Evolutionary conservation across 2,797 vertebrate species (phyloP).

Genomic region (Myripristis murdjan): DNA sequence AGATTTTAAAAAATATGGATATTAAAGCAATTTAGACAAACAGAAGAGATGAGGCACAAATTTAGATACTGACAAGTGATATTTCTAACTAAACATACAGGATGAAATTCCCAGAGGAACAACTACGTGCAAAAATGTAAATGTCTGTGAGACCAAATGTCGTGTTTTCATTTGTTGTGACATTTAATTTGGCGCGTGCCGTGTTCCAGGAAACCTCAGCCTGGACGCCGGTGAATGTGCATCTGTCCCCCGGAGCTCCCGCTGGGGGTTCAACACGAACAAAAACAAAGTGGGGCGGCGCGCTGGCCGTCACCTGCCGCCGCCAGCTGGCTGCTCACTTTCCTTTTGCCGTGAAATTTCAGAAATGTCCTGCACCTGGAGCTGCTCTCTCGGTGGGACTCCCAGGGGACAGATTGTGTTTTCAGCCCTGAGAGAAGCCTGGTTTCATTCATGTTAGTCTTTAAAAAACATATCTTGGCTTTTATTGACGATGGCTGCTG

Average conservation of each 20-base stretch:
- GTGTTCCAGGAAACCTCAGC: slow-evolving; percentile 38
- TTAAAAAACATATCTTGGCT: no score
- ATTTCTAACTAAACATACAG: neutral
- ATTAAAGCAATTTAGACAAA: neutral
- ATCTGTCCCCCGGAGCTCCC: slow-evolving; percentile 64
- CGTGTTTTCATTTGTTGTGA: slow-evolving; percentile 44
- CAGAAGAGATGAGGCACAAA: neutral
- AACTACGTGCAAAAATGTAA: neutral
- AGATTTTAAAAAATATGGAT: no score
- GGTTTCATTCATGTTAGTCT: neutral
- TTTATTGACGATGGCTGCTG: neutral
- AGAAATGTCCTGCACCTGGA: slow-evolving; percentile 46
- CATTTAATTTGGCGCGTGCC: slow-evolving; percentile 38
- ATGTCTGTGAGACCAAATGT: neutral
- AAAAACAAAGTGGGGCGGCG: slow-evolving; percentile 44
- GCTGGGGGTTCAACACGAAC: slow-evolving; percentile 31
- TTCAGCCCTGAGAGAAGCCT: slow-evolving; percentile 4
- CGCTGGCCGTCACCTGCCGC: slow-evolving; percentile 61
- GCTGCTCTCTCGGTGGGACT: neutral
- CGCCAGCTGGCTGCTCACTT: slow-evolving; percentile 42
- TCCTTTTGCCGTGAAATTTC: slow-evolving; percentile 60
- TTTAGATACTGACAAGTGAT: neutral
- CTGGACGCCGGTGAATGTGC: slow-evolving; percentile 43
- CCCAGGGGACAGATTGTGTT: neutral
- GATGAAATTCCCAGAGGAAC: no score